A percentile compares a stretch with the other conserved stretches of the same genome.
Conservation (phyloP, 2,888 invertebrate species). For the Stenurella melanura region DNA sequence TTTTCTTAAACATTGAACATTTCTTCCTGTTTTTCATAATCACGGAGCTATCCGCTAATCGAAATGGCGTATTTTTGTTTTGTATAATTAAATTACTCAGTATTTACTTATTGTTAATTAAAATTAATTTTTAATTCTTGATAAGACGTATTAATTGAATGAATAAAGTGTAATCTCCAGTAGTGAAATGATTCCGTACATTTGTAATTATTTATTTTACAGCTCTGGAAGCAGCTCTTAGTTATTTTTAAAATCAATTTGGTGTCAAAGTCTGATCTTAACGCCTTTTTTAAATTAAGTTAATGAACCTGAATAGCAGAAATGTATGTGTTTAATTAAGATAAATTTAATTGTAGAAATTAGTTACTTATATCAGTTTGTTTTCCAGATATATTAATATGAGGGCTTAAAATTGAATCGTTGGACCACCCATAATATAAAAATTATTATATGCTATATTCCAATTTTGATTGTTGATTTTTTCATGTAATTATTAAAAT, state of each 20-base stretch:
- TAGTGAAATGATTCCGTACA: neutral
- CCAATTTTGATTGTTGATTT: conserved; percentile 11
- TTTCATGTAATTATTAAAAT: conserved; percentile 14
- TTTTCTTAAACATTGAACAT: too few species aligned
- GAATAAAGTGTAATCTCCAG: neutral
- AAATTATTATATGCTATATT: neutral
- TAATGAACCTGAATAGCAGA: conserved; percentile 6
- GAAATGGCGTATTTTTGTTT: too few species aligned
- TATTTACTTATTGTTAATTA: neutral
- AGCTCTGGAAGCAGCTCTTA: neutral
- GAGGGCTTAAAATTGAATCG: neutral
- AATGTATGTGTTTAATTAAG: neutral
- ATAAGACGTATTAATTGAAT: neutral
- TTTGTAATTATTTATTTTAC: neutral
- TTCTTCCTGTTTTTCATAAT: too few species aligned
- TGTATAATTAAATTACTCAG: neutral
- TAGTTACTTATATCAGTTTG: neutral
- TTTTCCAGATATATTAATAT: neutral
- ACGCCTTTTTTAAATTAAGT: neutral
- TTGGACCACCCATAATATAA: conserved; percentile 18
- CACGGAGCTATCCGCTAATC: too few species aligned
- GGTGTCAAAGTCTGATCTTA: neutral
- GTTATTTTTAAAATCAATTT: neutral
- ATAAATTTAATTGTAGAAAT: neutral
- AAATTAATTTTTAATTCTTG: neutral